These are phyloP conservation scores for Eubasilissa regina DNA, from an alignment of 1,140 invertebrate genomes.

Conservation along the genomic window DNA sequence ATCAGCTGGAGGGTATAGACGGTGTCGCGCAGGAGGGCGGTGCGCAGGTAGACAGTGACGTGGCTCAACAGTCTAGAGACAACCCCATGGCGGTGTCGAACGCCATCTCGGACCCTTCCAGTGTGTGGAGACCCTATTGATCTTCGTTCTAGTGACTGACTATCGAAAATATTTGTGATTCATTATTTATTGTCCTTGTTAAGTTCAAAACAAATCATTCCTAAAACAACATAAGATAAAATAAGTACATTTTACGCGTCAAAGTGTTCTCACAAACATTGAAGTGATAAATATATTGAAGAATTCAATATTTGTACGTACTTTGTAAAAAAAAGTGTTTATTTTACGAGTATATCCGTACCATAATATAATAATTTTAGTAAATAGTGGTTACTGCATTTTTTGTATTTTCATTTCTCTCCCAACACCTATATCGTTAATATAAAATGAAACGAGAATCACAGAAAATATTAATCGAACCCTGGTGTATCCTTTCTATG, in stretches of 20 bases:
- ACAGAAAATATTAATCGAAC: too few relatives aligned
- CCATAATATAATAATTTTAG: not conserved
- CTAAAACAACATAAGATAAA: conserved; percentile 19
- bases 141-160: not conserved
- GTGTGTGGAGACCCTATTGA: conserved; percentile 71
- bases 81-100: conserved; percentile 60
- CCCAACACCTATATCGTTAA: not conserved
- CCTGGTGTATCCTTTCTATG: too few relatives aligned
- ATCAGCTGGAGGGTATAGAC: conserved; percentile 60
- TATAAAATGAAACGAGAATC: too few relatives aligned
- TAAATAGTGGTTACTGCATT: conserved; percentile 1
- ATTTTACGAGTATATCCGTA: not conserved
- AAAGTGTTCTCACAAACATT: too few relatives aligned
- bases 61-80: conserved; percentile 59
- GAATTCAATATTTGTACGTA: too few relatives aligned
- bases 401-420: not conserved
- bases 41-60: conserved; percentile 57
- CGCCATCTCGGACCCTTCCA: conserved; percentile 61
- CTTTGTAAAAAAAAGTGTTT: too few relatives aligned
- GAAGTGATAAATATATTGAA: too few relatives aligned
- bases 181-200: conserved; percentile 7
- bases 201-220: conserved; percentile 26
- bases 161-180: conserved; percentile 44
- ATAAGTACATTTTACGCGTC: not conserved
- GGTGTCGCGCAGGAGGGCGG: conserved; percentile 55